Base-by-base conservation (phyloP, 1,140 invertebrate genomes). In the Cherax quadricarinatus region DNA sequence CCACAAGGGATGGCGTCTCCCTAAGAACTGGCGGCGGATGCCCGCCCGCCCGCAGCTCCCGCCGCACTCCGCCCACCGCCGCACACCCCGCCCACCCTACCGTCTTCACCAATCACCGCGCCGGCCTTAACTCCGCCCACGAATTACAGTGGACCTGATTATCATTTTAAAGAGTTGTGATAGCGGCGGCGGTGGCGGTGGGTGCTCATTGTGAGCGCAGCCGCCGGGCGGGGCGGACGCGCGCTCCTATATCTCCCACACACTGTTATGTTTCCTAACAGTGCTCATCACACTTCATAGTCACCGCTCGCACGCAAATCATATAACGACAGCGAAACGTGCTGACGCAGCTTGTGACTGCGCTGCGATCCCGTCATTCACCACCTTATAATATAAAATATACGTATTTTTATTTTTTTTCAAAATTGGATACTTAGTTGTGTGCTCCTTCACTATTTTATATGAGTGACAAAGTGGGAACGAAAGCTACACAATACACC, bases 131-230 rank as follows among this genome's bases (percentile, higher is more conserved):
- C 91, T 79, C 91, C 91, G 91, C 91, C 91, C 91, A 83, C 91
- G 84, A 92, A 92, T 92, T 92, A 92, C 81, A 88, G 66, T 70
- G 85, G 80, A 73, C 91, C 84, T 92, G 91, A 92, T 92, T 92
- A 92, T 92, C 91, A 92, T 92, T 92, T 92, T 92, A 92, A 92
- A 86, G 91, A 92, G 91, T 86, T 88, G 62, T 92, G 85, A 82
- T 83, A 90, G 88, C 48, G 88, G 79, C 30, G 53, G 53, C 53
- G 14, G 9, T 5, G 9, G 53, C 53, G 53, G 24, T 57, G 86
- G 53, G 57, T 88, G 91, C 86, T 88, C 88, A 92, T 92, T 87
- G 86, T 88, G 91, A 87, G 91, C 91, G 86, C 83, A 12, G 83
- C 75, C 41, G 53, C 60, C 89, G 48, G 51, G 16, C 57, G 24